Percentiles rank a stretch among this genome's conserved stretches.
phyloP scores from a whole-genome alignment of 1,140 invertebrate species.

The Drosophila grimshawi region DNA sequence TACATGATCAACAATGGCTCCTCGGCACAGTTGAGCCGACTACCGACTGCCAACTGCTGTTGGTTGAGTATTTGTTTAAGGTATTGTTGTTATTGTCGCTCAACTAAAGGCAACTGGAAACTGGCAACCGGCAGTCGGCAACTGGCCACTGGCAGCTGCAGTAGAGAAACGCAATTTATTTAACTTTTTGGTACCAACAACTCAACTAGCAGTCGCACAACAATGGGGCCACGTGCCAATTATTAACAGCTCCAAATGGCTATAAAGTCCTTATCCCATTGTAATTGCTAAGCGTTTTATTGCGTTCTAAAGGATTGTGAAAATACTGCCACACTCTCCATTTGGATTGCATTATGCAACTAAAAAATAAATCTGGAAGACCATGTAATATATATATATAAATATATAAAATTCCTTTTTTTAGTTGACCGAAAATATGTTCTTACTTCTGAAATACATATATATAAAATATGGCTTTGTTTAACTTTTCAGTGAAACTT shows the following conservation, averaged over 20 bases:
- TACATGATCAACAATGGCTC: constrained; percentile 50
- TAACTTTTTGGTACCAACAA: constrained; percentile 2
- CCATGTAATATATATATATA: too few species aligned
- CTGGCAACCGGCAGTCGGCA: constrained; percentile 5
- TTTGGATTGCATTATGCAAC: neutral
- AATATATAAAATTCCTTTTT: too few species aligned
- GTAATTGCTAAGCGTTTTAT: neutral
- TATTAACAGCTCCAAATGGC: neutral
- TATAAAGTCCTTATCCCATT: neutral
- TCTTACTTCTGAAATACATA: too few species aligned
- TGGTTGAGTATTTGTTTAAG: constrained; percentile 65
- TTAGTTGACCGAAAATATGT: too few species aligned
- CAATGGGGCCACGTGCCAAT: constrained; percentile 5
- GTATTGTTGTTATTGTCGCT: constrained; percentile 68
- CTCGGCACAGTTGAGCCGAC: constrained; percentile 34
- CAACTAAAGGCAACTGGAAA: constrained; percentile 23
- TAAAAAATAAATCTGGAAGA: too few species aligned
- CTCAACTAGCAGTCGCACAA: neutral
- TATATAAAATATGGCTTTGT: too few species aligned
- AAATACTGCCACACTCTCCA: neutral
- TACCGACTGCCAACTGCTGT: constrained; percentile 3
- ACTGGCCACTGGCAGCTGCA: constrained; percentile 18
- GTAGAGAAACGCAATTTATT: constrained; percentile 17
- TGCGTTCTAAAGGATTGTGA: neutral
- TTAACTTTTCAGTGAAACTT: too few species aligned